Evolutionary conservation across 2,113 vertebrate genomes (phyloP).

Genomic region (Lota lota): DNA sequence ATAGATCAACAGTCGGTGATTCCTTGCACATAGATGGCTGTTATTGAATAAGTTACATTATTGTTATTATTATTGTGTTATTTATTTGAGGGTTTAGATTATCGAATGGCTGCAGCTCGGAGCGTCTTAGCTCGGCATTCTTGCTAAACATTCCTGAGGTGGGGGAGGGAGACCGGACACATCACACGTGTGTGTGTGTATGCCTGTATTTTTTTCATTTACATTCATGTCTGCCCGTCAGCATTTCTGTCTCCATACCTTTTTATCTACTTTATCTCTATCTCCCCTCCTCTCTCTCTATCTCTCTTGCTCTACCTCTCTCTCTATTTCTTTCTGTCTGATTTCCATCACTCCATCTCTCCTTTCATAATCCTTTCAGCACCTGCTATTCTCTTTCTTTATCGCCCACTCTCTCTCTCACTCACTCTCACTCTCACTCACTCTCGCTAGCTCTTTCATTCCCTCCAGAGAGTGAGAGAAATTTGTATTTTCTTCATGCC

Average conservation of each 20-base stretch:
- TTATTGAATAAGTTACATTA: too few relatives aligned
- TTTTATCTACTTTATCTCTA: not conserved
- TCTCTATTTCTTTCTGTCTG: not conserved
- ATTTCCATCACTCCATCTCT: not conserved
- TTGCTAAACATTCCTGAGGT: not conserved
- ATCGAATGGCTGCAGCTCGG: not conserved
- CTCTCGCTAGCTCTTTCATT: not conserved
- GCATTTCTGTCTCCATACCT: conserved; percentile 6
- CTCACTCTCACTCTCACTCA: not conserved
- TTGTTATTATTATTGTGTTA: too few relatives aligned
- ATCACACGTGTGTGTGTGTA: not conserved
- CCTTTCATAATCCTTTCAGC: not conserved
- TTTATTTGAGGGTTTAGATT: not conserved
- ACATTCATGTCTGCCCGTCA: not conserved
- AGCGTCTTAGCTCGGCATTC: not conserved
- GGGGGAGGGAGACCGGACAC: not conserved
- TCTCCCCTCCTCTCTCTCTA: not conserved
- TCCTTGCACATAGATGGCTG: too few relatives aligned
- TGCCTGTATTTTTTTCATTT: too few relatives aligned
- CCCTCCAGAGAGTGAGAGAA: not conserved
- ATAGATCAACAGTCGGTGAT: too few relatives aligned
- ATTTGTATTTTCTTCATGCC: too few relatives aligned
- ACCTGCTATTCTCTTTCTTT: not conserved
- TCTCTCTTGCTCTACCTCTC: not conserved
- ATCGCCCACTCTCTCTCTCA: too few relatives aligned